Conservation (phyloP, 2,888 invertebrate genomes). For the Tiliacea citrago region DNA sequence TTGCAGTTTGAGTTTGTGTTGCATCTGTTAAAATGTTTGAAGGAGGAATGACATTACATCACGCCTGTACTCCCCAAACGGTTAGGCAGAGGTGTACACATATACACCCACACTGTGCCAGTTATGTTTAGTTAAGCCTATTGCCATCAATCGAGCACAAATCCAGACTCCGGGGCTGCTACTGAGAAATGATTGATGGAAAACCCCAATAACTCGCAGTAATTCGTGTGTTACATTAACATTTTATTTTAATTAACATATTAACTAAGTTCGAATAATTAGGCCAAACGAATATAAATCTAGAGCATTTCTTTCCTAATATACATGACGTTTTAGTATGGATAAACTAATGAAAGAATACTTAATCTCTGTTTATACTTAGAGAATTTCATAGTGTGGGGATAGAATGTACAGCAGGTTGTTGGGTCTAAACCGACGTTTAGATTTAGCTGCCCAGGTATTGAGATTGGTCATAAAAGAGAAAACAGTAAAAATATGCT, state of each 20-base stretch:
- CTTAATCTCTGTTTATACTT: not conserved
- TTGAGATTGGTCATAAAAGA: not conserved
- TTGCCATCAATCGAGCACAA: not conserved
- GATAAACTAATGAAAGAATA: not conserved
- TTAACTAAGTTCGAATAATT: not conserved
- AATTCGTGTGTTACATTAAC: no score
- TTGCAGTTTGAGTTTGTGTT: slow-evolving; percentile 29
- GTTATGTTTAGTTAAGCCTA: not conserved
- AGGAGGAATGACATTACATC: not conserved
- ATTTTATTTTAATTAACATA: not conserved
- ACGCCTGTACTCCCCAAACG: not conserved
- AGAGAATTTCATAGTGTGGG: not conserved
- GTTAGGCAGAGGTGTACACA: not conserved
- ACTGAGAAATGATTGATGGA: not conserved
- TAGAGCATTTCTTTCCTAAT: not conserved
- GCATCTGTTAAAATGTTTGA: slow-evolving; percentile 7
- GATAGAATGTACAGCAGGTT: not conserved
- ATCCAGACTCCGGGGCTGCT: not conserved
- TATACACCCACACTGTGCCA: not conserved
- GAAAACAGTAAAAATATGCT: not conserved
- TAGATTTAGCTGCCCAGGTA: not conserved
- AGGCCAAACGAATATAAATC: not conserved
- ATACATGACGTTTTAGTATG: not conserved
- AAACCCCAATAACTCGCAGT: not conserved
- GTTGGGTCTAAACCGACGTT: not conserved